Evolutionary conservation across 2,888 invertebrate species (phyloP).

Genomic region (Drosophila atroscutellata): DNA sequence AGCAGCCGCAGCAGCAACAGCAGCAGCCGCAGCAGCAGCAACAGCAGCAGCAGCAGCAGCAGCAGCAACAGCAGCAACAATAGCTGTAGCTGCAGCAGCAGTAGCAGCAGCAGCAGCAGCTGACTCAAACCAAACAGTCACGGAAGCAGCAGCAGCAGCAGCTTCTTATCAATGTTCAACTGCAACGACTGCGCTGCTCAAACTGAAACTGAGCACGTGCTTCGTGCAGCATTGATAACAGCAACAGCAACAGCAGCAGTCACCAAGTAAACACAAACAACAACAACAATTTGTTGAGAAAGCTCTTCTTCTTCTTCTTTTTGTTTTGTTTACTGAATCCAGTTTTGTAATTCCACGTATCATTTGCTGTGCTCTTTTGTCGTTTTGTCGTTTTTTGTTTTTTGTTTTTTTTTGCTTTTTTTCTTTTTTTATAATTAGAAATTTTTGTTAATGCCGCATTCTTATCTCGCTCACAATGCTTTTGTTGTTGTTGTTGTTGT

Average conservation of each 20-base stretch:
- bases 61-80: not conserved
- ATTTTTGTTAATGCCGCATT: conserved; percentile 61
- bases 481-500: conserved; percentile 32
- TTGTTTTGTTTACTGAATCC: conserved; percentile 15
- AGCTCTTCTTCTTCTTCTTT: not conserved
- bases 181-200: conserved; percentile 30
- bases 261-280: conserved; percentile 4
- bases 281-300: not conserved
- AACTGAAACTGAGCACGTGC: conserved; percentile 40
- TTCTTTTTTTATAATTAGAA: conserved; percentile 63
- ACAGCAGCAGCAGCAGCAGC: not conserved
- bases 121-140: too few species aligned
- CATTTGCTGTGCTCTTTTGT: conserved; percentile 1
- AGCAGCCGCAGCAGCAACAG: not conserved
- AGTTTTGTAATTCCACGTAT: conserved; percentile 30
- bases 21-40: not conserved
- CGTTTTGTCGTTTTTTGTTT: conserved; percentile 3
- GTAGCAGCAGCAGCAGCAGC: not conserved
- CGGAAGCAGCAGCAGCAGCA: too few species aligned
- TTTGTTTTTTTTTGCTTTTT: conserved; percentile 1
- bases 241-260: conserved; percentile 3
- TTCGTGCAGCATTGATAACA: conserved; percentile 29
- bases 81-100: not conserved
- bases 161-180: conserved; percentile 37
- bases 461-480: conserved; percentile 51